These are phyloP conservation scores for Macaria liturata DNA, from an alignment of 2,888 invertebrate species.

Conservation along the genomic window DNA sequence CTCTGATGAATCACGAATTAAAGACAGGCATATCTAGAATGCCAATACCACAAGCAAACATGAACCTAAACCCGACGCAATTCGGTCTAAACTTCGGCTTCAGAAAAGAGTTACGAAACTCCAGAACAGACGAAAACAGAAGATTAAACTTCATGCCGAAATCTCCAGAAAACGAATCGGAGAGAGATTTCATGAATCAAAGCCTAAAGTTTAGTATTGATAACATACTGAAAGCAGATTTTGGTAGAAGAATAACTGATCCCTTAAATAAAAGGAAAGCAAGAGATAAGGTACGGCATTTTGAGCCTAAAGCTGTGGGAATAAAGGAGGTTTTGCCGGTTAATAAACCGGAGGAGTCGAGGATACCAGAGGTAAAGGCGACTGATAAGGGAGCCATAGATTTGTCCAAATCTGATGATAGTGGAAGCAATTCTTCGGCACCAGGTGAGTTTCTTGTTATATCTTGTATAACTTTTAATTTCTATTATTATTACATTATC, in stretches of 20 bases:
- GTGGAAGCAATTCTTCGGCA: conserved; percentile 69
- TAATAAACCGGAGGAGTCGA: conserved; percentile 61
- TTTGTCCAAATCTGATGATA: conserved; percentile 72
- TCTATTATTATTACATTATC: too few relatives aligned
- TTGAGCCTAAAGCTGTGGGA: conserved; percentile 58
- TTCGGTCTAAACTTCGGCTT: conserved; percentile 65
- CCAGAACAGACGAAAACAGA: conserved; percentile 63
- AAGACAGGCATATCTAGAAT: conserved; percentile 58
- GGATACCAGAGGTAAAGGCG: conserved; percentile 69
- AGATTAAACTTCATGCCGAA: conserved; percentile 58
- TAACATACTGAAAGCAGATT: conserved; percentile 93
- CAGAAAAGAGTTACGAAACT: conserved; percentile 49
- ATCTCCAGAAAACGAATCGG: conserved; percentile 67
- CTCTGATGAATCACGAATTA: conserved; percentile 66
- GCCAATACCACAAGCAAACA: conserved; percentile 58
- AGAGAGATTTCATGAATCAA: conserved; percentile 77
- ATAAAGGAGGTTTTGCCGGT: conserved; percentile 56
- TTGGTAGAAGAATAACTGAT: conserved; percentile 88
- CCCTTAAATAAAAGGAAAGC: conserved; percentile 85
- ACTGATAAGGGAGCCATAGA: conserved; percentile 74
- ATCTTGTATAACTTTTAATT: too few relatives aligned
- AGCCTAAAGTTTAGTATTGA: conserved; percentile 92
- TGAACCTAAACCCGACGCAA: conserved; percentile 52
- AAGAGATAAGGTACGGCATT: conserved; percentile 47
- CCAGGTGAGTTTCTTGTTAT: too few relatives aligned